Base-by-base conservation (phyloP, 2,888 invertebrate genomes). In the Pegoplata infirma region DNA sequence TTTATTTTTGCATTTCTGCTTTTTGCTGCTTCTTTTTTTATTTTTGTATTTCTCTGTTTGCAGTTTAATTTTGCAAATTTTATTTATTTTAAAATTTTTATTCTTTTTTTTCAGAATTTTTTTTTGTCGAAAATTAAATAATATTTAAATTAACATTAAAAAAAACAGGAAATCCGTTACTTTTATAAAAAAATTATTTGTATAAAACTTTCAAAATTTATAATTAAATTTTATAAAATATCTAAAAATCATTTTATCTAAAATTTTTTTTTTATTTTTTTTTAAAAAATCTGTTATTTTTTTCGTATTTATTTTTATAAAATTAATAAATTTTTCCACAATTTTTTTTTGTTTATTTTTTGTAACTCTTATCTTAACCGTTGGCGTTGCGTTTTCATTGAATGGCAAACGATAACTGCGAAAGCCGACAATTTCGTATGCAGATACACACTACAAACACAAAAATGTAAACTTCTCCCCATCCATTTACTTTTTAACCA, bases 331-430 rank as follows among this genome's bases (percentile, higher is more conserved):
- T 17, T n/a, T n/a, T n/a, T n/a, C n/a, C n/a, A n/a, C n/a, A 36
- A 46, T 19, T 16, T 16, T n/a, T 40, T 2, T 44, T 49, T 44
- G 0, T 58, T n/a, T n/a, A n/a, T n/a, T 49, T 12, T 32, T 10
- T 32, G 10, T 2, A 32, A 32, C 32, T 10, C 17, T 21, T 53
- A n/a, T n/a, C n/a, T 8, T 36, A 73, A 72, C 69, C 49, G 76
- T 58, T 68, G 63, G 80, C 82, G n/a, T n/a, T n/a, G n/a, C 82
- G 82, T 78, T 80, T 81, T 74, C 82, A 74, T 69, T 81, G 82
- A 81, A 80, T 80, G 80, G 75, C 81, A 79, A 81, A 81, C 81
- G 82, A 81, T 82, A 82, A 82, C 82, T 82, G 82, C 81, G 81
- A 82, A 82, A 73, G 74, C 76, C 80, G 80, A 81, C 82, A 81